These are phyloP conservation scores for Hymenopus coronatus DNA, from an alignment of 2,888 invertebrate genomes.

Conservation along the genomic window DNA sequence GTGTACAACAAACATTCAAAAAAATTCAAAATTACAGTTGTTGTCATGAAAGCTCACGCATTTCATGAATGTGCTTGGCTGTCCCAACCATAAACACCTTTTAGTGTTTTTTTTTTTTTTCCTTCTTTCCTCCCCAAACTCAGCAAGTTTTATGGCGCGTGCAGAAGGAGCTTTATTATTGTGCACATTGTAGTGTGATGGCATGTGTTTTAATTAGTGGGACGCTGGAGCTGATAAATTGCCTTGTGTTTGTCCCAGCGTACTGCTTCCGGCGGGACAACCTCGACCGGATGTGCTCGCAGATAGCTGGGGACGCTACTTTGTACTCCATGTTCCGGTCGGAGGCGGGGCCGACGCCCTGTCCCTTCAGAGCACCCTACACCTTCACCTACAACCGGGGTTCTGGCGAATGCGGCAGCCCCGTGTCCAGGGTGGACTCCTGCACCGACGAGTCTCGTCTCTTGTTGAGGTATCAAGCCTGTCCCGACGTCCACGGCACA, in stretches of 20 bases:
- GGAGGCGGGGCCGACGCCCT: constrained; percentile 81
- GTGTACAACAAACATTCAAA: not conserved
- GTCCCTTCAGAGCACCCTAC: constrained; percentile 85
- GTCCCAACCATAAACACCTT: not conserved
- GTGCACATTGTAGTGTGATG: not conserved
- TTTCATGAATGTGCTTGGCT: not conserved
- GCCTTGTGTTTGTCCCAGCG: constrained; percentile 53
- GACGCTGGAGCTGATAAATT: not conserved
- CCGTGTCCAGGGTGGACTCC: constrained; percentile 87
- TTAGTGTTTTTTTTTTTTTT: not conserved
- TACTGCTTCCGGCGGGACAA: constrained; percentile 70
- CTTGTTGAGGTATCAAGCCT: constrained; percentile 88
- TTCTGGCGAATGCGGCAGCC: constrained; percentile 83
- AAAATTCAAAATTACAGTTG: not conserved
- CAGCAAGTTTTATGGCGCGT: not conserved
- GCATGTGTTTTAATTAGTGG: not conserved
- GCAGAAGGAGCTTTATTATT: not conserved
- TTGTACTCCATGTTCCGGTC: constrained; percentile 88
- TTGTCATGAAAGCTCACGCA: not conserved
- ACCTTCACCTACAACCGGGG: constrained; percentile 80
- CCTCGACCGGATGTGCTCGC: constrained; percentile 76
- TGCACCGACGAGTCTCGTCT: constrained; percentile 90
- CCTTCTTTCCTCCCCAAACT: not conserved
- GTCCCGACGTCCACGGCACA: constrained; percentile 85
- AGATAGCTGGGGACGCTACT: constrained; percentile 85